A percentile compares a stretch with the other conserved stretches of the same genome.
Conservation (phyloP, 2,797 vertebrate species). For the Microctenopoma stevenorrisi region DNA sequence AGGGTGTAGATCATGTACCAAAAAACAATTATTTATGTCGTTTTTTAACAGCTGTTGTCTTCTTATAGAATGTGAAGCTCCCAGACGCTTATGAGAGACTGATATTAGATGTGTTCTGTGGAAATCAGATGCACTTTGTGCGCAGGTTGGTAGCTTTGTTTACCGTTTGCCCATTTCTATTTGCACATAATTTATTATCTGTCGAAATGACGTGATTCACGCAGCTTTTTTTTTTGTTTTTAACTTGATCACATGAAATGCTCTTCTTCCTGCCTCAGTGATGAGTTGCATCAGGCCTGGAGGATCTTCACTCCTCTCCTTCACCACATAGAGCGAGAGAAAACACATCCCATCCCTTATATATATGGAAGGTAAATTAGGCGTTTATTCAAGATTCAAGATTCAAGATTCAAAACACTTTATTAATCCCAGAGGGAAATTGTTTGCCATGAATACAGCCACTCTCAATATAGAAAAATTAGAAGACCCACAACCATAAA, state of each 20-base stretch:
- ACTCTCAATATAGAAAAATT: too few relatives aligned
- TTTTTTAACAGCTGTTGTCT: constrained; percentile 20
- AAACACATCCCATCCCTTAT: constrained; percentile 84
- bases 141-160: constrained; percentile 81
- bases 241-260: not conserved
- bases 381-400: too few relatives aligned
- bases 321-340: constrained; percentile 87
- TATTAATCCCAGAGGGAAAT: too few relatives aligned
- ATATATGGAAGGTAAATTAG: constrained; percentile 87
- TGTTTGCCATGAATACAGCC: too few relatives aligned
- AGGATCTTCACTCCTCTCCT: constrained; percentile 92
- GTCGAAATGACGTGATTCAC: fast-evolving
- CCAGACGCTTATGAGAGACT: constrained; percentile 92
- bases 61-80: constrained; percentile 85
- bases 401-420: not conserved
- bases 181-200: not conserved
- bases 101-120: constrained; percentile 91
- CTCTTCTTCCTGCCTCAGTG: constrained; percentile 71
- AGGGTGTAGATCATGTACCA: not conserved
- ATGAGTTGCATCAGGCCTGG: constrained; percentile 93
- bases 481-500: too few relatives aligned
- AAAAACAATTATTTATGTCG: not conserved
- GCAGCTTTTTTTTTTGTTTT: not conserved
- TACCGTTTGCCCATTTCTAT: not conserved
- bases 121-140: constrained; percentile 93